These are phyloP conservation scores for Limnephilus auricula DNA, from an alignment of 2,888 invertebrate species.

Conservation along the genomic window DNA sequence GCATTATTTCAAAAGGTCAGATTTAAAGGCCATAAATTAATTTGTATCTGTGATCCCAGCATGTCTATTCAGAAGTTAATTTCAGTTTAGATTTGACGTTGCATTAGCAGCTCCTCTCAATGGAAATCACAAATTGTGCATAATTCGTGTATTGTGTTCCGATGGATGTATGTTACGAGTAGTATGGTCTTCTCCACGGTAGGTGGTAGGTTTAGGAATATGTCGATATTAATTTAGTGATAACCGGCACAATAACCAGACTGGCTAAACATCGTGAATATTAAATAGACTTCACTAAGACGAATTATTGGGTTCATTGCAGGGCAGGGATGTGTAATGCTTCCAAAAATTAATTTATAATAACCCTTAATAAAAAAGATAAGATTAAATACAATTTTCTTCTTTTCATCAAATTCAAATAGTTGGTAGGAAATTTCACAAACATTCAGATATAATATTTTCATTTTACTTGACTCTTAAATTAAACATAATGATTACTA, in stretches of 20 bases:
- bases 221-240: conserved; percentile 52
- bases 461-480: too few relatives aligned
- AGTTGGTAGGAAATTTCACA: too few relatives aligned
- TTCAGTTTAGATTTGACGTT: neutral
- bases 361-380: too few relatives aligned
- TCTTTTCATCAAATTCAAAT: too few relatives aligned
- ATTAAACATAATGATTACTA: too few relatives aligned
- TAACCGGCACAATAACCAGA: conserved; percentile 58
- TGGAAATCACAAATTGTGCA: conserved; percentile 11
- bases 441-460: too few relatives aligned
- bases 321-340: neutral
- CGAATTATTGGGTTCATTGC: conserved; percentile 13
- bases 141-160: neutral
- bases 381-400: too few relatives aligned
- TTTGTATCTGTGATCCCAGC: too few relatives aligned
- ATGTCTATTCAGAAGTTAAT: neutral
- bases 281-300: conserved; percentile 40
- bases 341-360: neutral
- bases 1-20: too few relatives aligned
- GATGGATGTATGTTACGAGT: neutral
- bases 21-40: too few relatives aligned
- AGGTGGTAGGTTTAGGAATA: neutral
- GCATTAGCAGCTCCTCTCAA: neutral
- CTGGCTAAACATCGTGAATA: conserved; percentile 47
- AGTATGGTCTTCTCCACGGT: neutral